Conservation (phyloP, 2,888 invertebrate species). For the Ormyrus rosae region DNA sequence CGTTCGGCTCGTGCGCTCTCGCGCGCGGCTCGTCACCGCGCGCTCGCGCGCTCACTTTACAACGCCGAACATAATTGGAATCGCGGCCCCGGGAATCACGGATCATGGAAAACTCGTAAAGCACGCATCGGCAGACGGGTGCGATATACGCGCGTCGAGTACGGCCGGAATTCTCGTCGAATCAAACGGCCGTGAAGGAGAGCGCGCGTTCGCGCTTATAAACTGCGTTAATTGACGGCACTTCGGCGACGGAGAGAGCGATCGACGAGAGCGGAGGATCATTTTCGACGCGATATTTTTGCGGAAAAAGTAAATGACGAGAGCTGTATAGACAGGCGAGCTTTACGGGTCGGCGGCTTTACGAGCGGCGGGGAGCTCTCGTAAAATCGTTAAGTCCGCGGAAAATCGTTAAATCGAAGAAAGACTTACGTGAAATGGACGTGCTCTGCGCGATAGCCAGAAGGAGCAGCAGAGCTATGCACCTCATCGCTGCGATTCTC, state of each 20-base stretch:
- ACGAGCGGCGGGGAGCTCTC: too few relatives aligned
- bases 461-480: slow-evolving; percentile 30
- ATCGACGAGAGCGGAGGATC: too few relatives aligned
- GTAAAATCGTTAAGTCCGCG: too few relatives aligned
- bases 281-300: too few relatives aligned
- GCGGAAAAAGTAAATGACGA: too few relatives aligned
- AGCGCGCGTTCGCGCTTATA: background rate
- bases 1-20: background rate
- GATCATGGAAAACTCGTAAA: slow-evolving; percentile 15
- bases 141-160: background rate
- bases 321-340: too few relatives aligned
- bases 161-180: background rate
- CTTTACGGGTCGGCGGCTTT: too few relatives aligned
- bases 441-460: slow-evolving; percentile 28
- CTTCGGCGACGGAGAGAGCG: slow-evolving; percentile 1
- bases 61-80: slow-evolving; percentile 26
- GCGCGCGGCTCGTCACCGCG: background rate
- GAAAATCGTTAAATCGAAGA: too few relatives aligned
- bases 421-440: slow-evolving; percentile 38
- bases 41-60: background rate
- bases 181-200: slow-evolving; percentile 27
- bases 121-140: background rate
- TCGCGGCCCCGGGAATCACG: slow-evolving; percentile 18
- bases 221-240: slow-evolving; percentile 38
- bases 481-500: slow-evolving; percentile 49